Evolutionary conservation across 2,888 invertebrate species (phyloP).

Genomic region (Nipponacmea schrenckii): DNA sequence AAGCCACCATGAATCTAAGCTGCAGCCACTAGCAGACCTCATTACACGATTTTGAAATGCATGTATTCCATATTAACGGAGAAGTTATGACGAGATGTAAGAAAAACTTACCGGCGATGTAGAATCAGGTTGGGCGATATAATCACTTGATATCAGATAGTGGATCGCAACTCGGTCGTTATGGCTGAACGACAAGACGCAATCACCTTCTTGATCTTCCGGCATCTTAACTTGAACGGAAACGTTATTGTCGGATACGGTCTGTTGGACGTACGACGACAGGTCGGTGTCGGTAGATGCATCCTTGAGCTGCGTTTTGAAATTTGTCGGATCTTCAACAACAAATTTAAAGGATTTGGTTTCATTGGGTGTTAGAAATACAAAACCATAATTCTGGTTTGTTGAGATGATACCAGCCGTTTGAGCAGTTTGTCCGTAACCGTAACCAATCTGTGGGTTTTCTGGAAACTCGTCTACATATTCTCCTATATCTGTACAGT

Average conservation of each 20-base stretch:
- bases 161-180: background rate
- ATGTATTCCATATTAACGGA: too few species aligned
- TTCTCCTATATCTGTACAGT: constrained; percentile 38
- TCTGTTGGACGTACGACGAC: constrained; percentile 24
- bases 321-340: constrained; percentile 31
- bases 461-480: constrained; percentile 46
- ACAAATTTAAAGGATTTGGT: background rate
- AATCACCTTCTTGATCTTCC: background rate
- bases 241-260: constrained; percentile 27
- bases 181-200: background rate
- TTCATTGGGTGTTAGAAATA: background rate
- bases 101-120: too few species aligned
- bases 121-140: background rate
- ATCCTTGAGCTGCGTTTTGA: constrained; percentile 23
- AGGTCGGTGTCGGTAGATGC: constrained; percentile 23
- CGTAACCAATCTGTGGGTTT: constrained; percentile 48
- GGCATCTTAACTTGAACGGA: constrained; percentile 15
- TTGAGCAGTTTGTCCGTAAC: constrained; percentile 41
- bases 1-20: too few species aligned
- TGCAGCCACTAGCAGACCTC: too few species aligned
- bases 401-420: constrained; percentile 45
- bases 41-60: too few species aligned
- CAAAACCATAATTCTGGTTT: constrained; percentile 35
- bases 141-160: background rate
- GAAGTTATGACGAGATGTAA: too few species aligned